A percentile compares a stretch with the other conserved stretches of the same genome.
Conservation (phyloP, 2,113 vertebrate genomes). For the Ophthalmolycus amberensis region DNA sequence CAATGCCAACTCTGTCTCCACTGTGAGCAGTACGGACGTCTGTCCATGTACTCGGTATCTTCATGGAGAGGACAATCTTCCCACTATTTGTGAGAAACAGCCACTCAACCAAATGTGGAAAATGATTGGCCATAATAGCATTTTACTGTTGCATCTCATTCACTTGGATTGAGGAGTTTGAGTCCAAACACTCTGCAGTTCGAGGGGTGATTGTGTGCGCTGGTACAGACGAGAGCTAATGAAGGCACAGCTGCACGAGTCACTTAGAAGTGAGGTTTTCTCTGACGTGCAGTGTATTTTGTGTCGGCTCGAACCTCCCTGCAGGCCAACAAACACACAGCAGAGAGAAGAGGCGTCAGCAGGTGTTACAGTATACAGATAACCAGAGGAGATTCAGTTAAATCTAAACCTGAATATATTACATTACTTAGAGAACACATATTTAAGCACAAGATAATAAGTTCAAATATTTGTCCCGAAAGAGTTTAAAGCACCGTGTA, state of each 20-base stretch:
- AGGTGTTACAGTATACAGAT: not conserved
- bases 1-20: not conserved
- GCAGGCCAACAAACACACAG: conserved; percentile 42
- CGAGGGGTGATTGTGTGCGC: conserved; percentile 2
- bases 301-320: conserved; percentile 94
- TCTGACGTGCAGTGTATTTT: conserved; percentile 91
- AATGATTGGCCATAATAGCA: conserved; percentile 11
- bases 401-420: not conserved
- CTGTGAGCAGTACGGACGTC: not conserved
- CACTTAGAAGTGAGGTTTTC: conserved; percentile 87
- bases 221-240: conserved; percentile 4
- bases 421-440: conserved; percentile 2
- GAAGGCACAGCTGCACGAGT: conserved; percentile 50
- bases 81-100: not conserved
- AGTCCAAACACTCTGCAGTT: conserved; percentile 43
- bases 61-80: conserved; percentile 12
- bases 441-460: conserved; percentile 7
- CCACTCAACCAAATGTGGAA: conserved; percentile 36
- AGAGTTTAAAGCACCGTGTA: not conserved
- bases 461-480: not conserved
- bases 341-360: conserved; percentile 13
- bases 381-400: conserved; percentile 10
- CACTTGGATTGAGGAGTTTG: conserved; percentile 38
- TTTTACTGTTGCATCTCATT: conserved; percentile 36
- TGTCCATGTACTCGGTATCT: not conserved